Base-by-base conservation (phyloP, 2,888 invertebrate genomes). In the Eretmocerus hayati region DNA sequence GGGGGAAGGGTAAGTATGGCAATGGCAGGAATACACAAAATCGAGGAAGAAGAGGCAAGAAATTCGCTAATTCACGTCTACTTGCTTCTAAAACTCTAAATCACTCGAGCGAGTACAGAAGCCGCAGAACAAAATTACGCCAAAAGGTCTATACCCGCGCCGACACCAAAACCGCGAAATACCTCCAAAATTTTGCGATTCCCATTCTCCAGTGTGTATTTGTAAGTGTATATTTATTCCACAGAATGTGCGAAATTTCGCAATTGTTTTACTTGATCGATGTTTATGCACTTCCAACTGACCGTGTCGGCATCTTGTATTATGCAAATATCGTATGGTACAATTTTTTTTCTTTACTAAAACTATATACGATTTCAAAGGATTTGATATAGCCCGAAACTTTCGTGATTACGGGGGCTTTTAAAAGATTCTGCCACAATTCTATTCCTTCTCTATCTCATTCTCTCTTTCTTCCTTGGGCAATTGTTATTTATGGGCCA, bases 21-120 rank as follows among this genome's bases (percentile, higher is more conserved):
- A 6, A 11, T 11, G 26, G 26, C 26, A 9, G 26, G 26, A 9
- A 6, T 26, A 26, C n/a, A n/a, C n/a, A n/a, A n/a, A n/a, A n/a
- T n/a, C n/a, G n/a, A 52, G 48, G 52, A 48, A 48, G 52, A 46
- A 46, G 50, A 41, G 26, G 44, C 50, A 47, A 53, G 53, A 53
- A 53, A 53, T 53, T 50, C 45, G 42, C 53, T 53, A 53, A 53
- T 53, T 53, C 48, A 53, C 39, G 50, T 53, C 31, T 32, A 37
- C 45, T 37, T 26, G 22, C 52, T 46, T n/a, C n/a, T n/a, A n/a
- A 46, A 49, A 46, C 48, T 47, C 32, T 53, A 53, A 53, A 50
- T 53, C 53, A 53, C 50, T 42, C 48, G 52, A 6, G 26, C 8
- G 26, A 6, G 8, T 26, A 6, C 26, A 9, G 26, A 26, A 6